Percentiles rank a stretch among this genome's conserved stretches.
These are phyloP conservation scores for Nothoprocta pentlandii DNA, from an alignment of 2,113 vertebrate species.

Conservation along the genomic window DNA sequence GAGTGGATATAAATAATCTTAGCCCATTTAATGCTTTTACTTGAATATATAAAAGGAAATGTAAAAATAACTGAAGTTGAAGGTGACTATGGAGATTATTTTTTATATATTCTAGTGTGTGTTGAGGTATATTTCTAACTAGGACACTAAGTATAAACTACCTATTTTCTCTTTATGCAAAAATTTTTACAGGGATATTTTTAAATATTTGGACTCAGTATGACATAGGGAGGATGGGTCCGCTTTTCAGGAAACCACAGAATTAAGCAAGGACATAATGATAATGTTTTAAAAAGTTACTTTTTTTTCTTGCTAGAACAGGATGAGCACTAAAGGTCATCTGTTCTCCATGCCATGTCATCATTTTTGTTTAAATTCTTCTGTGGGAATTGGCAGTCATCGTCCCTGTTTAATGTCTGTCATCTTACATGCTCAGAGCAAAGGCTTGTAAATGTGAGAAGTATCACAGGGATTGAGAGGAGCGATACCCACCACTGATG, in stretches of 20 bases:
- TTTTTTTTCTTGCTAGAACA: not conserved
- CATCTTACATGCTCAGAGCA: not conserved
- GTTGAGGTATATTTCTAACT: not conserved
- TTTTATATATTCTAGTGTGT: not conserved
- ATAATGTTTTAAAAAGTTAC: not conserved
- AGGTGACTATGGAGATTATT: not conserved
- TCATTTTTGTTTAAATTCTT: not conserved
- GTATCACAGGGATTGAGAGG: not conserved
- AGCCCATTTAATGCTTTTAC: not conserved
- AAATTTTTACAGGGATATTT: not conserved
- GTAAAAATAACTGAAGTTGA: not conserved
- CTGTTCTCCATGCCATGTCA: accelerated
- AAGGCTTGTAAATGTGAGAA: not conserved
- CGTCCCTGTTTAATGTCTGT: not conserved
- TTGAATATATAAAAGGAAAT: not conserved
- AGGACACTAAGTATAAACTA: not conserved
- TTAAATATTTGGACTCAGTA: not conserved
- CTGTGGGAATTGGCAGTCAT: not conserved
- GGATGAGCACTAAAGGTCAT: not conserved
- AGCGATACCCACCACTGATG: not conserved
- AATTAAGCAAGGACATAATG: no score
- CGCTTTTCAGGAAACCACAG: not conserved
- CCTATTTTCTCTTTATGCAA: not conserved
- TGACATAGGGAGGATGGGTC: not conserved
- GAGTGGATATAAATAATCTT: not conserved